Percentiles rank a stretch among this genome's conserved stretches.
Evolutionary conservation across 2,797 vertebrate genomes (phyloP).

Genomic region (Scolopax bukidnonensis): DNA sequence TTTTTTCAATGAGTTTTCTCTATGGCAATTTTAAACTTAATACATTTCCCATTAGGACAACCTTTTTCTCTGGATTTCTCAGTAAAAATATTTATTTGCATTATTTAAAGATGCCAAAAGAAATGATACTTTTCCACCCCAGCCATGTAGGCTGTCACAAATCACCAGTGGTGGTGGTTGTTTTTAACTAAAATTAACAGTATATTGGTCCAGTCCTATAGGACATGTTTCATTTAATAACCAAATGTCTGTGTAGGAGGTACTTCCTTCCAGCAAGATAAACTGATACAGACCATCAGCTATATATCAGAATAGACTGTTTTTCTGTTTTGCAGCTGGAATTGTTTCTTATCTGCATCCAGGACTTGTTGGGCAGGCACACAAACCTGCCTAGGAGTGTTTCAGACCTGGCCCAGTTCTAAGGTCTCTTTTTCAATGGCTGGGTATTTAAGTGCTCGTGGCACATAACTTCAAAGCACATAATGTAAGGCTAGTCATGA

Average conservation of each 20-base stretch:
- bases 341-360: neutral
- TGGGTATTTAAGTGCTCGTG: neutral
- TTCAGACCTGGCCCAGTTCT: neutral
- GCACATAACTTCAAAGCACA: neutral
- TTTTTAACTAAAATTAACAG: neutral
- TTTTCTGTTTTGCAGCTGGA: neutral
- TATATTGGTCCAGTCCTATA: neutral
- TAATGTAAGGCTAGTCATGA: neutral
- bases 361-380: neutral
- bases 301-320: neutral
- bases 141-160: no score
- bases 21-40: neutral
- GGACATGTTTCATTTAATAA: neutral
- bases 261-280: neutral
- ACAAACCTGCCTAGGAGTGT: neutral
- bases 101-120: neutral
- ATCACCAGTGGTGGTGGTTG: neutral
- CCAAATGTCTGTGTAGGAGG: no score
- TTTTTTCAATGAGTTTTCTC: neutral
- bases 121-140: neutral
- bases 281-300: neutral
- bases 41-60: neutral
- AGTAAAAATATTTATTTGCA: neutral
- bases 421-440: neutral
- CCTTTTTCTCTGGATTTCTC: neutral